Evolutionary conservation across 2,888 invertebrate genomes (phyloP).

Genomic region (Anoplius nigerrimus): DNA sequence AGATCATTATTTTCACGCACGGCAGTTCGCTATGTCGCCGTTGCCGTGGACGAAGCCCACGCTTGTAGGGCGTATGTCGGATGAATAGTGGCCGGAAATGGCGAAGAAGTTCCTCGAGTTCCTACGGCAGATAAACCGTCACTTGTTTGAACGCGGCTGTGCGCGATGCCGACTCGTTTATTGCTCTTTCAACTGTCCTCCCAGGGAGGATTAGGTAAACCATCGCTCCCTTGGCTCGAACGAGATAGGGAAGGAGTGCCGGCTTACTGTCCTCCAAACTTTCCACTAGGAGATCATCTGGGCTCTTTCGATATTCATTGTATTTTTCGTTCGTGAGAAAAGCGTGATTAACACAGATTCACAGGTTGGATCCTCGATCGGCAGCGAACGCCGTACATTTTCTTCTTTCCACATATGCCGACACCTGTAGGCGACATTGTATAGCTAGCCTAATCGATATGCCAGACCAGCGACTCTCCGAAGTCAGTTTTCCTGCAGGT

Average conservation of each 20-base stretch:
- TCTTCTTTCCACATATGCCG: neutral
- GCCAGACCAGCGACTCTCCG: slow-evolving; percentile 23
- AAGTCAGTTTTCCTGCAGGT: slow-evolving; percentile 42
- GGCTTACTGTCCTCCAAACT: slow-evolving; percentile 37
- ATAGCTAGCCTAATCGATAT: slow-evolving; percentile 32
- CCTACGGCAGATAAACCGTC: neutral
- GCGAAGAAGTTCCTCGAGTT: slow-evolving; percentile 2
- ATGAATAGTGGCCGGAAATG: neutral
- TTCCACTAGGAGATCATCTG: slow-evolving; percentile 23
- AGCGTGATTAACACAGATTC: too few species aligned
- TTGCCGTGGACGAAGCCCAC: too few species aligned
- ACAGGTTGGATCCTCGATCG: too few species aligned
- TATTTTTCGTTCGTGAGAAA: neutral
- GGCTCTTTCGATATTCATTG: slow-evolving; percentile 19
- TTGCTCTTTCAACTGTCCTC: slow-evolving; percentile 42
- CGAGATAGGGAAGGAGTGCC: too few species aligned
- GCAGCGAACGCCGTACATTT: neutral
- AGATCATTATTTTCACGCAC: too few species aligned
- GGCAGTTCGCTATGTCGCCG: too few species aligned
- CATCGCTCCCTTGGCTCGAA: slow-evolving; percentile 8
- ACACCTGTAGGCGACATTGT: too few species aligned
- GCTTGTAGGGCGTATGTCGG: too few species aligned
- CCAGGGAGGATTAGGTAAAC: slow-evolving; percentile 36
- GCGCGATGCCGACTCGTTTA: slow-evolving; percentile 39
- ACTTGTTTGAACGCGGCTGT: slow-evolving; percentile 17